Conservation (phyloP, 2,888 invertebrate species). For the Chaetogeoica ovagalla region DNA sequence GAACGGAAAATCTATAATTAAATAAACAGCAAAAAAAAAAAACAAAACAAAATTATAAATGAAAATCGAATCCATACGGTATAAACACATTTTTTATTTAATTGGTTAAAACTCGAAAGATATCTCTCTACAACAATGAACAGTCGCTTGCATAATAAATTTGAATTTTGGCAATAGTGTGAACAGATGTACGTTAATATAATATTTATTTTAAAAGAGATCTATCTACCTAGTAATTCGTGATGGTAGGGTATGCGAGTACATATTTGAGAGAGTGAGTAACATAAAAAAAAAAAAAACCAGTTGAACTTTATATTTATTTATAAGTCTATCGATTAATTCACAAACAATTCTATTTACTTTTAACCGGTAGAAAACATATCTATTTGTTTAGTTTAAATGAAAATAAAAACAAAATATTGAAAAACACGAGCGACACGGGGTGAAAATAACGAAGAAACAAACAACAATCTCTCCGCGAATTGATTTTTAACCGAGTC, state of each 20-base stretch:
- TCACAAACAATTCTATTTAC: neutral
- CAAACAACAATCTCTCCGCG: neutral
- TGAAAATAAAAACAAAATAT: neutral
- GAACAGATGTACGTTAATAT: slow-evolving; percentile 8
- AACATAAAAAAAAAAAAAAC: slow-evolving; percentile 1
- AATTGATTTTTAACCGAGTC: neutral
- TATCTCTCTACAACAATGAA: neutral
- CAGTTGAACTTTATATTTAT: neutral
- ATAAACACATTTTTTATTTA: neutral
- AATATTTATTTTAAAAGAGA: slow-evolving; percentile 21
- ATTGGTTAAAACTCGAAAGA: neutral
- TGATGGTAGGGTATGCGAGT: neutral
- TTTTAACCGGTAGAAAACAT: neutral
- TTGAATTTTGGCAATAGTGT: slow-evolving; percentile 4
- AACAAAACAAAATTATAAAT: slow-evolving; percentile 2
- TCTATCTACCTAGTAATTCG: neutral
- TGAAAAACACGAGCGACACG: neutral
- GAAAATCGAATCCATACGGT: neutral
- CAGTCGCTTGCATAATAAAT: neutral
- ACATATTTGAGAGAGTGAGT: neutral
- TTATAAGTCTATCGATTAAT: neutral
- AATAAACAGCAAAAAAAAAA: neutral
- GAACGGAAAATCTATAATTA: neutral
- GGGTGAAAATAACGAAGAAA: too few species aligned
- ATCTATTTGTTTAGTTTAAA: neutral